A percentile compares a stretch with the other conserved stretches of the same genome.
Evolutionary conservation across 2,888 invertebrate genomes (phyloP).

Genomic region (Tachina lurida): DNA sequence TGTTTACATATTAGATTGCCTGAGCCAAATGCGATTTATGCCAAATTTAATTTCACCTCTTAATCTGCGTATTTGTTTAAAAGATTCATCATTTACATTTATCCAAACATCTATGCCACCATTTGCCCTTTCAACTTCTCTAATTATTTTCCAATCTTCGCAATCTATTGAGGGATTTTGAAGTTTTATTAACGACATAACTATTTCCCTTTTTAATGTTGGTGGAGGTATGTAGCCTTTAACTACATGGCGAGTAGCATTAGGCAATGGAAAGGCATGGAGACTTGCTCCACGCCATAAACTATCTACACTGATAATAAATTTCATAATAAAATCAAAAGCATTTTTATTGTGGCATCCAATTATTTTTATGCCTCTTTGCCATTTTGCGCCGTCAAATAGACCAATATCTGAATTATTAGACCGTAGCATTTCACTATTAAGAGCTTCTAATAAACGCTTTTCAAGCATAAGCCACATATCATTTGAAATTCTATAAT

Average conservation of each 20-base stretch:
- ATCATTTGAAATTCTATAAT: slow-evolving; percentile 41
- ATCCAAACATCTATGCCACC: slow-evolving; percentile 44
- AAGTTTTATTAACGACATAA: slow-evolving; percentile 40
- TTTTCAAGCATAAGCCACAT: slow-evolving; percentile 58
- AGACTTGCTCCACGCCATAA: slow-evolving; percentile 43
- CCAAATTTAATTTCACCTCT: slow-evolving; percentile 52
- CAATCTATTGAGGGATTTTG: slow-evolving; percentile 41
- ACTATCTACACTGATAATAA: slow-evolving; percentile 30
- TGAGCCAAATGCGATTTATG: slow-evolving; percentile 50
- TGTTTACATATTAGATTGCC: background rate
- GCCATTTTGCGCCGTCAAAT: slow-evolving; percentile 60
- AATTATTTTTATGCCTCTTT: slow-evolving; percentile 48
- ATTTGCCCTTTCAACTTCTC: background rate
- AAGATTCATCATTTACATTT: slow-evolving; percentile 40
- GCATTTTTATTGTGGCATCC: slow-evolving; percentile 48
- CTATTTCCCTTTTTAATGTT: slow-evolving; percentile 8
- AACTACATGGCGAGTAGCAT: slow-evolving; percentile 10
- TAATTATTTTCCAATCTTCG: slow-evolving; percentile 39
- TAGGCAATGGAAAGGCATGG: slow-evolving; percentile 40
- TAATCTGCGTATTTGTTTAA: slow-evolving; percentile 2
- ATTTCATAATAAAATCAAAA: slow-evolving; percentile 51
- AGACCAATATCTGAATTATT: slow-evolving; percentile 42
- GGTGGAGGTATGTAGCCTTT: slow-evolving; percentile 53
- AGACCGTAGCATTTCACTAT: slow-evolving; percentile 36
- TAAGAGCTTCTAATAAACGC: slow-evolving; percentile 48